Percentiles rank a stretch among this genome's conserved stretches.
These are phyloP conservation scores for Tragelaphus strepsiceros DNA, from an alignment of 2,113 vertebrate species.

Conservation along the genomic window DNA sequence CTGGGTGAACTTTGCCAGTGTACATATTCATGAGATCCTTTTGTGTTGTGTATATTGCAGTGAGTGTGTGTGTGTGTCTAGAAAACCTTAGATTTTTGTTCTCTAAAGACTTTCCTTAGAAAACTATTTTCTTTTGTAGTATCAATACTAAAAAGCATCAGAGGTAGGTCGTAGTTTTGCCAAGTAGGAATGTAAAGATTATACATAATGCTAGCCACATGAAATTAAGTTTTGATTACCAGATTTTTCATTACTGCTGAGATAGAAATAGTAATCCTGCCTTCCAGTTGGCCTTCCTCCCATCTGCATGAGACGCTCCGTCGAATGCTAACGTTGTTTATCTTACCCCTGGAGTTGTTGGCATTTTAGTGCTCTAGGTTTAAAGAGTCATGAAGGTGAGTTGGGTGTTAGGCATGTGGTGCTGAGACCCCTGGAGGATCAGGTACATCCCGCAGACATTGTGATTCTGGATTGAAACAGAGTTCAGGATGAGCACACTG, in stretches of 20 bases:
- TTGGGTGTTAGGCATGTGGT: not conserved
- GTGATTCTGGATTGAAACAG: not conserved
- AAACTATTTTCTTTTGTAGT: not conserved
- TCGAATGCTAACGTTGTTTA: not conserved
- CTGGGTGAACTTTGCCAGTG: not conserved
- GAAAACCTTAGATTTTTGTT: not conserved
- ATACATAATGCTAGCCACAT: not conserved
- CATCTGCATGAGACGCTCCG: not conserved
- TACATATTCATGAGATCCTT: not conserved
- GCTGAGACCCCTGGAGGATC: not conserved
- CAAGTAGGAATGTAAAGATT: not conserved
- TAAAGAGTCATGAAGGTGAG: not conserved
- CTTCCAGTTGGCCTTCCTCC: not conserved
- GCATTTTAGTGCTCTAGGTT: not conserved
- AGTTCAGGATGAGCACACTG: not conserved
- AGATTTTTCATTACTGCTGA: not conserved
- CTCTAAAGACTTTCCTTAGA: not conserved
- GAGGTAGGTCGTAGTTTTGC: not conserved
- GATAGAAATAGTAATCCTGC: not conserved
- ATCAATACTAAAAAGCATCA: not conserved
- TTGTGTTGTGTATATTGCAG: not conserved
- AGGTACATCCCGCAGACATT: not conserved
- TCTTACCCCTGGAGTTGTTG: not conserved
- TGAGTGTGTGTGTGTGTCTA: not conserved
- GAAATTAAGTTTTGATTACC: slow-evolving; percentile 9